Conservation (phyloP, 2,888 invertebrate genomes). For the Pyrgus malvae region DNA sequence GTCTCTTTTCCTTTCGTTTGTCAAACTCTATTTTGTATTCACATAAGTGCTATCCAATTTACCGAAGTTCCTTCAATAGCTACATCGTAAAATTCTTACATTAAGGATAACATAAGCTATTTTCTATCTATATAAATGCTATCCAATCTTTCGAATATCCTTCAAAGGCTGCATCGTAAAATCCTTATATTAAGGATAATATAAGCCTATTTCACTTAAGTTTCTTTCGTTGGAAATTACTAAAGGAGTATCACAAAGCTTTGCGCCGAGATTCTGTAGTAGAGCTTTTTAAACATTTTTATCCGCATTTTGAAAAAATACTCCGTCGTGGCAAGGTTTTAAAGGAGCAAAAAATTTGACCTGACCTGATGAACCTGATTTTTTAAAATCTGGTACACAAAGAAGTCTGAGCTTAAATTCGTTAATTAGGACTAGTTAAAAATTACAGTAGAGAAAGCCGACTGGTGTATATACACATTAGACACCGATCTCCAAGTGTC, state of each 20-base stretch:
- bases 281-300: slow-evolving; percentile 14
- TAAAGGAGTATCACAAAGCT: slow-evolving; percentile 17
- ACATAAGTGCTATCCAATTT: too few relatives aligned
- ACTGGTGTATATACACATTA: too few relatives aligned
- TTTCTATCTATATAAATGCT: too few relatives aligned
- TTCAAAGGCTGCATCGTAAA: slow-evolving; percentile 13
- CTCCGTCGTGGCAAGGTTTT: background rate
- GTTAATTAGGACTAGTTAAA: background rate
- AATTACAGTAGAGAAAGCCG: too few relatives aligned
- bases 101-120: slow-evolving; percentile 22
- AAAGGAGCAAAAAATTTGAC: background rate
- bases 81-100: slow-evolving; percentile 16
- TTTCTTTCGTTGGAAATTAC: slow-evolving; percentile 17
- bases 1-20: too few relatives aligned
- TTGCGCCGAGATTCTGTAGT: slow-evolving; percentile 13
- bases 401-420: background rate
- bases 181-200: slow-evolving; percentile 20
- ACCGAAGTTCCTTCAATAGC: background rate
- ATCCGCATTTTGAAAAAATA: slow-evolving; percentile 8
- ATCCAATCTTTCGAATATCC: background rate
- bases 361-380: slow-evolving; percentile 14
- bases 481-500: too few relatives aligned
- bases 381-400: background rate
- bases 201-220: slow-evolving; percentile 23
- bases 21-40: too few relatives aligned